A percentile compares a stretch with the other conserved stretches of the same genome.
These are phyloP conservation scores for Gastracanthus pulcherrimus DNA, from an alignment of 2,888 invertebrate species.

Conservation along the genomic window DNA sequence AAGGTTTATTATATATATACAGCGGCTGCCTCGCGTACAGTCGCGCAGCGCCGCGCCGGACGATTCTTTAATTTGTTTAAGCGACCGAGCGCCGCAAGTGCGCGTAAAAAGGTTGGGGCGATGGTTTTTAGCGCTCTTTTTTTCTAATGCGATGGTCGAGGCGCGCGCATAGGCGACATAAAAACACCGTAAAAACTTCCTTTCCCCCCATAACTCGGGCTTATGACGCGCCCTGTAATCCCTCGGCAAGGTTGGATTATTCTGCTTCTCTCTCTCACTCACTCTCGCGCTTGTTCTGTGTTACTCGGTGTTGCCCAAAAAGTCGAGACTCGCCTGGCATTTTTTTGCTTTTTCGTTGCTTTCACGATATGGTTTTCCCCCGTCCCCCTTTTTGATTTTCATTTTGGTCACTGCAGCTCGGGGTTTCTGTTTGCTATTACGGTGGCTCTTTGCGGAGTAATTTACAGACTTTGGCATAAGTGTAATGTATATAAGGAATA, in stretches of 20 bases:
- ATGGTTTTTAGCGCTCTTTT: conserved; percentile 54
- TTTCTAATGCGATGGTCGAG: conserved; percentile 61
- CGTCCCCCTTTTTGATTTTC: conserved; percentile 30
- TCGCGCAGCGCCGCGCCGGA: conserved; percentile 54
- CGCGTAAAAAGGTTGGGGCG: conserved; percentile 59
- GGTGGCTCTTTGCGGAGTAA: conserved; percentile 16
- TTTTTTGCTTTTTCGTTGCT: conserved; percentile 33
- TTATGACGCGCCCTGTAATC: conserved; percentile 62
- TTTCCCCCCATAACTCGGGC: conserved; percentile 70
- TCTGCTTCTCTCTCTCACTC: conserved; percentile 9
- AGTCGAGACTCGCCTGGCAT: background rate
- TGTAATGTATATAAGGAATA: background rate
- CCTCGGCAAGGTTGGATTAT: conserved; percentile 55
- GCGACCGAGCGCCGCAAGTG: conserved; percentile 62
- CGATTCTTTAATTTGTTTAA: conserved; percentile 77
- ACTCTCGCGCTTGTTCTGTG: conserved; percentile 19
- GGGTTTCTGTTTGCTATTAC: background rate
- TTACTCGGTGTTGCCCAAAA: conserved; percentile 27
- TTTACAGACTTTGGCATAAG: conserved; percentile 23
- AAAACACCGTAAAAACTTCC: conserved; percentile 75
- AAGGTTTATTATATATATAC: background rate
- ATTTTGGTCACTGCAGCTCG: conserved; percentile 11
- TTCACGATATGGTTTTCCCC: background rate
- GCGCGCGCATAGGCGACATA: conserved; percentile 70
- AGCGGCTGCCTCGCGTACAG: background rate